Conservation (phyloP, 2,113 vertebrate species). For the Pedetes capensis region DNA sequence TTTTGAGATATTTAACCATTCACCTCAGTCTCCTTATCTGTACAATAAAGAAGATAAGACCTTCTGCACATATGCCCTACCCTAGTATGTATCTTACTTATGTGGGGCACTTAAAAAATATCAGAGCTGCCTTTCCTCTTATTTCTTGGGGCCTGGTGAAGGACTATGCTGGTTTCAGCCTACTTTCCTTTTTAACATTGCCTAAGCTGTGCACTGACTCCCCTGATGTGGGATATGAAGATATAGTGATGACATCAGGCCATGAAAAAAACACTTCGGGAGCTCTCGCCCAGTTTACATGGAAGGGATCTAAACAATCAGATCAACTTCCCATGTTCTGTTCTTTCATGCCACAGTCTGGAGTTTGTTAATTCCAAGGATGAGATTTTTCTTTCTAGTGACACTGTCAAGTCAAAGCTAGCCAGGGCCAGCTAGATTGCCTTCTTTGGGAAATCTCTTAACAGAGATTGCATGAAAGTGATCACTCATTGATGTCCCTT, state of each 20-base stretch:
- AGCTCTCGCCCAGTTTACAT: not conserved
- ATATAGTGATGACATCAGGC: not conserved
- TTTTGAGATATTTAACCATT: not conserved
- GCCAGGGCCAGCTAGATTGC: not conserved
- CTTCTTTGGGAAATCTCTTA: not conserved
- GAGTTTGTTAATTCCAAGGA: not conserved
- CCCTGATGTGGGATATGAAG: not conserved
- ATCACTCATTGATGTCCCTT: not conserved
- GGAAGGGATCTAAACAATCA: not conserved
- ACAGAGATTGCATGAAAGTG: not conserved
- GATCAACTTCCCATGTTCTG: not conserved
- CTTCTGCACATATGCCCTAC: not conserved
- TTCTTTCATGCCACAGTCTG: not conserved
- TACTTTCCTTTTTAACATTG: not conserved
- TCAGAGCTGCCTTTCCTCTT: not conserved
- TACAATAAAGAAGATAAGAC: not conserved
- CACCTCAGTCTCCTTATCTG: not conserved
- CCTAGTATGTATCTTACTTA: not conserved
- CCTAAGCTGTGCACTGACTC: not conserved
- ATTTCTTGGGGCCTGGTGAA: not conserved
- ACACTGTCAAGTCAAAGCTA: not conserved
- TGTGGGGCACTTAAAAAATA: not conserved
- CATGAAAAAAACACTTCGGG: not conserved
- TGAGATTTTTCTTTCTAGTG: not conserved
- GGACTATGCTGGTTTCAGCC: fast-evolving